Conservation (phyloP, 2,888 invertebrate species). For the Campoletis raptor region DNA sequence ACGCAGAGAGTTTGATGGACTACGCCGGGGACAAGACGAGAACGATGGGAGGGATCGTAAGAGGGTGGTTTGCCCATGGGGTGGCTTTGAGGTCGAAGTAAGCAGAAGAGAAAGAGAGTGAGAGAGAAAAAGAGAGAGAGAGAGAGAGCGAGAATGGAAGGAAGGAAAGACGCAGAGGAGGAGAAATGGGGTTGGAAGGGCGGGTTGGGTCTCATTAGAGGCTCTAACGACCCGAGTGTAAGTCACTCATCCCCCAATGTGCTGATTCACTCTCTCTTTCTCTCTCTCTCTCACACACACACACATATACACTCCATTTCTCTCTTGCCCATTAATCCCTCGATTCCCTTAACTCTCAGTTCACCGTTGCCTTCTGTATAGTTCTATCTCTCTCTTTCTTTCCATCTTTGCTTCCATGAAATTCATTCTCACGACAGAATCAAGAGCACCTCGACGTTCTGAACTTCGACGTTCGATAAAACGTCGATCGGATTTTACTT, state of each 20-base stretch:
- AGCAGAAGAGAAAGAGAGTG: slow-evolving; percentile 38
- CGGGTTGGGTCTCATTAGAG: slow-evolving; percentile 81
- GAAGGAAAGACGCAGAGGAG: slow-evolving; percentile 36
- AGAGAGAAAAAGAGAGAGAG: slow-evolving; percentile 43
- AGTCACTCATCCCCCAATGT: slow-evolving; percentile 74
- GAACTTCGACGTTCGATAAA: slow-evolving; percentile 57
- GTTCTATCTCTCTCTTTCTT: slow-evolving; percentile 29
- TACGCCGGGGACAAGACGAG: slow-evolving; percentile 38
- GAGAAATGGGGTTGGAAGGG: slow-evolving; percentile 45
- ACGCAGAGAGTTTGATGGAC: slow-evolving; percentile 39
- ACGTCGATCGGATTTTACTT: slow-evolving; percentile 44
- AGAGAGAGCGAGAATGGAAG: slow-evolving; percentile 48
- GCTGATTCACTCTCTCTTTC: slow-evolving; percentile 77
- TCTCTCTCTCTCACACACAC: slow-evolving; percentile 48
- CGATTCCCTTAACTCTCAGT: slow-evolving; percentile 63
- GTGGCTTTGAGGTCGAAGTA: slow-evolving; percentile 59
- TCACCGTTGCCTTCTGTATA: slow-evolving; percentile 55
- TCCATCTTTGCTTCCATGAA: slow-evolving; percentile 46
- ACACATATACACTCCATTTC: slow-evolving; percentile 30
- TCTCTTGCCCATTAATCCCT: slow-evolving; percentile 65
- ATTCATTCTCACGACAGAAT: slow-evolving; percentile 63
- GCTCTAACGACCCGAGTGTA: slow-evolving; percentile 84
- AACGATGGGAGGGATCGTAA: slow-evolving; percentile 23
- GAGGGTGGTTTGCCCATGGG: slow-evolving; percentile 53
- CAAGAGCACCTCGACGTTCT: slow-evolving; percentile 37